Evolutionary conservation across 1,140 invertebrate genomes (phyloP).

Genomic region (Zeugodacus cucurbitae): DNA sequence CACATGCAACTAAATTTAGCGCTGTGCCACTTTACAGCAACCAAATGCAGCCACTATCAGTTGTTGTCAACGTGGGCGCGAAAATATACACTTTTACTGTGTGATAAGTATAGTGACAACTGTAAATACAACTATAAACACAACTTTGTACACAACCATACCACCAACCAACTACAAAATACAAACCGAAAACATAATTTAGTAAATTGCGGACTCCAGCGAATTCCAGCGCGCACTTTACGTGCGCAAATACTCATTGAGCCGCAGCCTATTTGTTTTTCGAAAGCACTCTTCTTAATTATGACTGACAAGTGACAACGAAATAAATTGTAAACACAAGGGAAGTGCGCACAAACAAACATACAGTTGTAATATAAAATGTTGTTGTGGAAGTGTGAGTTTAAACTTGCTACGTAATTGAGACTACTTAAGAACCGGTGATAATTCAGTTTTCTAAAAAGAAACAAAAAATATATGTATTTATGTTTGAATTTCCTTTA

Average conservation of each 20-base stretch:
- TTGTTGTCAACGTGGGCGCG: too few species aligned
- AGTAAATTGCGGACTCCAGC: background rate
- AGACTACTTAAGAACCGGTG: background rate
- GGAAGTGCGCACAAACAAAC: background rate
- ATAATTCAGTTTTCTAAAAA: too few species aligned
- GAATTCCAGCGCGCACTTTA: background rate
- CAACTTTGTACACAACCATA: background rate
- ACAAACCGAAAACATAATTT: background rate
- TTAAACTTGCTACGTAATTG: background rate
- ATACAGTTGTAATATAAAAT: too few species aligned
- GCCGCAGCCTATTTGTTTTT: background rate
- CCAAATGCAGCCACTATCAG: too few species aligned
- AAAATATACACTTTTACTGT: background rate
- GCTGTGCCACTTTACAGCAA: too few species aligned
- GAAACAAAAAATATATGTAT: too few species aligned
- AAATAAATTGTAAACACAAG: background rate
- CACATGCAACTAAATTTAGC: too few species aligned
- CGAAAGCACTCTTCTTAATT: background rate
- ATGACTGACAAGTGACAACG: slow-evolving; percentile 21
- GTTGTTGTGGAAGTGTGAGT: background rate
- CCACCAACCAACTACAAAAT: too few species aligned
- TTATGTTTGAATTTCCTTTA: too few species aligned
- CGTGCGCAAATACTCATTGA: background rate
- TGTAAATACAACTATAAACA: background rate
- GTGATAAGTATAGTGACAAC: background rate